phyloP scores from a whole-genome alignment of 2,888 invertebrate species.

The Temnothorax rugatulus region DNA sequence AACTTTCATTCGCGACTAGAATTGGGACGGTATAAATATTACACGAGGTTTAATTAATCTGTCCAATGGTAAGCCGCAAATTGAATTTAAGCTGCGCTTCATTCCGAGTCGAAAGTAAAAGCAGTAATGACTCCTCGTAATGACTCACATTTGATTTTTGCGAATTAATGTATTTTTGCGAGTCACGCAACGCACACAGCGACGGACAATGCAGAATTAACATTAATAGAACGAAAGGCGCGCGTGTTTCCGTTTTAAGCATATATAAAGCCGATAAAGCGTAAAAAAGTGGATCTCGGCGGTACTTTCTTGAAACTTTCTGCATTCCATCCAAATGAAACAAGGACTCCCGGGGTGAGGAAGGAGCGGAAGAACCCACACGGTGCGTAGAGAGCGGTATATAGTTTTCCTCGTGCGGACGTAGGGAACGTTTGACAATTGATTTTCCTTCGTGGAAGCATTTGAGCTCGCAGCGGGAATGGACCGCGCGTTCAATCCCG shows the following conservation, averaged over 20 bases:
- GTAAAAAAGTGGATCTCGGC: not conserved
- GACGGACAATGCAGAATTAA: not conserved
- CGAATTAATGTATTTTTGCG: not conserved
- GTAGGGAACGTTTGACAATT: constrained; percentile 27
- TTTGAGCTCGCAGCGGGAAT: not conserved
- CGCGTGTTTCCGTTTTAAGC: not conserved
- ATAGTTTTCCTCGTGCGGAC: not conserved
- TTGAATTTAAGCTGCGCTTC: not conserved
- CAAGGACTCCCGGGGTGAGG: not conserved
- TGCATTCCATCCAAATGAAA: constrained; percentile 9
- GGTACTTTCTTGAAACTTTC: constrained; percentile 2
- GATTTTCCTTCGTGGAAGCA: constrained; percentile 12
- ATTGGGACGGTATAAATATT: not conserved
- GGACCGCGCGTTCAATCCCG: constrained; percentile 1
- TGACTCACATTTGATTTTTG: not conserved
- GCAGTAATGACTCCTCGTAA: not conserved
- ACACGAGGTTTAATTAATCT: not conserved
- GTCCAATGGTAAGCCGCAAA: not conserved
- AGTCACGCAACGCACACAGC: not conserved
- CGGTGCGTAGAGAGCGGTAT: not conserved
- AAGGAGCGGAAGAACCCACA: not conserved
- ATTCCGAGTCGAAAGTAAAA: not conserved
- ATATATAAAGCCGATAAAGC: no score
- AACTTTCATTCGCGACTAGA: not conserved
- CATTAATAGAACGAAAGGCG: not conserved